Evolutionary conservation across 2,888 invertebrate species (phyloP), one percentile per base, ranked within the genome.

Genomic region (Ceraclea dissimilis): DNA sequence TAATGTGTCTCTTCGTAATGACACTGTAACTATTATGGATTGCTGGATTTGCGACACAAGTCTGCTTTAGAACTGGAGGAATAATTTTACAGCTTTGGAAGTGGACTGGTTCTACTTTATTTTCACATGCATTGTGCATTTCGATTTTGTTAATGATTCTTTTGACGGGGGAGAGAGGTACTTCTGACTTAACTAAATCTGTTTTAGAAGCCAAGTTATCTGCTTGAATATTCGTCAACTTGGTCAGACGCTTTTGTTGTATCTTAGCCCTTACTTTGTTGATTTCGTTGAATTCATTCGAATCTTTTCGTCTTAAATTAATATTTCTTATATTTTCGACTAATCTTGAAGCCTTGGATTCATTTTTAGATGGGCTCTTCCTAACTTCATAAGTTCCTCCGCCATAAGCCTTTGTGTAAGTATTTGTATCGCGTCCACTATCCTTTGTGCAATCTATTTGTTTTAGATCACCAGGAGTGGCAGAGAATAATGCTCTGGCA

Each of bases 401-500:
- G 64, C 68, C 60, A 65, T 65, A 68, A 72, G 19, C n/a, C 76
- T 65, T 75, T 77, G 72, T 74, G 76, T 71, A 72, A 75, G 21
- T 16, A 20, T 34, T 54, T 13, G 13, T 16, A 13, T 39, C 16
- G n/a, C 16, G 13, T 43, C 75, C 75, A 75, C 76, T 76, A 74
- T 78, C 77, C 74, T 76, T 74, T 69, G 73, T 70, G 70, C 76
- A 77, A 70, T 78, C 77, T 77, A 76, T 68, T 68, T 71, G 72
- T 64, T 67, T 71, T 76, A 78, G 77, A 77, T 77, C 76, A 71
- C 75, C 73, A 69, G 76, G 78, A 78, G 78, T 77, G 76, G 78
- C 76, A 71, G 77, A 76, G 72, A 77, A 78, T 63, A 77, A 71
- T 67, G 78, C 77, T 67, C 77, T 71, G 21, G 77, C 75, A 63